These are phyloP conservation scores for Ptychobarbus kaznakovi DNA, from an alignment of 2,797 vertebrate genomes.

Conservation along the genomic window DNA sequence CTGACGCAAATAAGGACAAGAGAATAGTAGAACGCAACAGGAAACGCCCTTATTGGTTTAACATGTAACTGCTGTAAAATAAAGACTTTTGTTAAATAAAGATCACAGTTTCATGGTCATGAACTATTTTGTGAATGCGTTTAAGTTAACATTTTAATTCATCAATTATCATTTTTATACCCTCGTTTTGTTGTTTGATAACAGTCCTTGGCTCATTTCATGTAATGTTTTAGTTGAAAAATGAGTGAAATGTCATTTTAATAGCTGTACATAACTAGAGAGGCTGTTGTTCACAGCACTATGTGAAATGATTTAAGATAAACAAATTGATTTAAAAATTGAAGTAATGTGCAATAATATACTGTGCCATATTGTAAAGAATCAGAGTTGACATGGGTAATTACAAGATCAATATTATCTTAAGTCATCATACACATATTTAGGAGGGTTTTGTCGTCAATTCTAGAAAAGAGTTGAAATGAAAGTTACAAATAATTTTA, in stretches of 20 bases:
- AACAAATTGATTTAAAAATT: not conserved
- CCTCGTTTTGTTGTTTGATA: not conserved
- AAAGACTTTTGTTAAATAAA: conserved; percentile 52
- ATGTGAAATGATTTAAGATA: not conserved
- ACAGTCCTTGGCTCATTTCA: not conserved
- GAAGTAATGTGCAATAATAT: not conserved
- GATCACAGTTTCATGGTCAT: not conserved
- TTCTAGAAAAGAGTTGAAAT: not conserved
- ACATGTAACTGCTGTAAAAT: conserved; percentile 31
- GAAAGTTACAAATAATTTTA: not conserved
- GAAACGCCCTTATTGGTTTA: conserved; percentile 93
- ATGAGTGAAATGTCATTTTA: conserved; percentile 45
- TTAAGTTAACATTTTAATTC: not conserved
- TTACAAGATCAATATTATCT: not conserved
- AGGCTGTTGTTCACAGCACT: not conserved
- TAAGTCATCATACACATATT: too few species aligned
- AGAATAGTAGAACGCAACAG: conserved; percentile 87
- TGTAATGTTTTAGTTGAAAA: conserved; percentile 49
- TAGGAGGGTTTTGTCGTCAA: not conserved
- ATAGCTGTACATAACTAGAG: not conserved
- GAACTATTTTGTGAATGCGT: not conserved
- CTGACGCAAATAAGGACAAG: conserved; percentile 82
- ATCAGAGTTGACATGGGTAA: not conserved
- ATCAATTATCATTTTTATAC: not conserved
- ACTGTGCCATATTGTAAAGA: not conserved